phyloP scores from a whole-genome alignment of 2,113 vertebrate genomes.

The Mirounga angustirostris region DNA sequence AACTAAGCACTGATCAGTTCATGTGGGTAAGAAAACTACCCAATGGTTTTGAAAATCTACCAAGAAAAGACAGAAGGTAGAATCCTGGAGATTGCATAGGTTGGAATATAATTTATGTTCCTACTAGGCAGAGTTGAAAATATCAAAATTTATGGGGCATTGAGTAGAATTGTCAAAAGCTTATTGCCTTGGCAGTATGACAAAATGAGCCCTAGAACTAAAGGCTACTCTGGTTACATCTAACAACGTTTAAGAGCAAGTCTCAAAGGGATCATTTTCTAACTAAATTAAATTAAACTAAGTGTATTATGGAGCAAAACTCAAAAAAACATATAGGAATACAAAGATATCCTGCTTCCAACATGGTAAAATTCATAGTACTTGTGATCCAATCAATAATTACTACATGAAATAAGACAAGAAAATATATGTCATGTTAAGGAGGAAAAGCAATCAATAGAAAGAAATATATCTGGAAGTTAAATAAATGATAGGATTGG shows the following conservation, averaged over 20 bases:
- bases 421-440: neutral
- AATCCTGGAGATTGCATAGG: neutral
- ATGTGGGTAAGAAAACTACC: neutral
- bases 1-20: neutral
- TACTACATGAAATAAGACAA: neutral
- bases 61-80: neutral
- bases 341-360: neutral
- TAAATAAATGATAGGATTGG: neutral
- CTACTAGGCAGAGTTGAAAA: neutral
- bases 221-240: neutral
- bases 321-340: neutral
- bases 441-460: neutral
- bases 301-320: neutral
- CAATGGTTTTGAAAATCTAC: neutral
- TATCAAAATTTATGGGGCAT: neutral
- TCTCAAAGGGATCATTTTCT: neutral
- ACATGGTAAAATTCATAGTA: neutral
- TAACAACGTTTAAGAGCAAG: neutral
- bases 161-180: neutral
- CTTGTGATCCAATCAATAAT: neutral
- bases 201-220: neutral
- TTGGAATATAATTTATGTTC: neutral
- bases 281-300: neutral
- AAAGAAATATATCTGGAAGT: neutral
- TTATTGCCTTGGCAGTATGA: neutral